A percentile compares a stretch with the other conserved stretches of the same genome.
Evolutionary conservation across 2,113 vertebrate genomes (phyloP).

Genomic region (Clarias magur): DNA sequence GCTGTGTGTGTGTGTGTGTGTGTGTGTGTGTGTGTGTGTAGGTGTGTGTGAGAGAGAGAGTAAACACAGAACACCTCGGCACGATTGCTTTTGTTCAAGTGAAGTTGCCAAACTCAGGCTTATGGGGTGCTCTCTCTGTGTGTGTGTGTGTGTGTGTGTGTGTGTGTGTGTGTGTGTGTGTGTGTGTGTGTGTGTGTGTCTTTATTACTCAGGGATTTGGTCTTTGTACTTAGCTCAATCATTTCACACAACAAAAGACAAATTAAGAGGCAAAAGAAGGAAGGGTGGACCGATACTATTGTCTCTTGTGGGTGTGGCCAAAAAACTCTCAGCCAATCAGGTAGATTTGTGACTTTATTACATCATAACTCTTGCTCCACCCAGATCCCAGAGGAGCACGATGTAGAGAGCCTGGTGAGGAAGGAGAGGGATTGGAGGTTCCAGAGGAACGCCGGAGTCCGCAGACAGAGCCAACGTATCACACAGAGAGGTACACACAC

Average conservation of each 20-base stretch:
- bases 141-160: too few relatives aligned
- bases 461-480: conserved; percentile 85
- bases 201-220: background rate
- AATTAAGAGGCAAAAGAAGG: background rate
- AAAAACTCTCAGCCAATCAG: background rate
- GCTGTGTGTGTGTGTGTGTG: conserved; percentile 13
- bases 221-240: background rate
- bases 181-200: background rate
- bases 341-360: background rate
- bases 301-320: background rate
- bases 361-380: background rate
- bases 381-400: conserved; percentile 93
- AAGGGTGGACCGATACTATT: too few relatives aligned
- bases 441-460: conserved; percentile 84
- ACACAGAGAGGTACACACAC: conserved; percentile 82
- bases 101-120: conserved; percentile 6
- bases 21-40: conserved; percentile 22
- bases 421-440: conserved; percentile 97
- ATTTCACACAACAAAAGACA: background rate
- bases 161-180: too few relatives aligned
- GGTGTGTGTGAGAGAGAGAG: too few relatives aligned
- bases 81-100: too few relatives aligned
- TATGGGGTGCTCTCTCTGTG: too few relatives aligned
- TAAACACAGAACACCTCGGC: too few relatives aligned
- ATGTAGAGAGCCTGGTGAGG: conserved; percentile 91